Base-by-base conservation (phyloP, 1,140 invertebrate species). In the Tetranychus cinnabarinus region DNA sequence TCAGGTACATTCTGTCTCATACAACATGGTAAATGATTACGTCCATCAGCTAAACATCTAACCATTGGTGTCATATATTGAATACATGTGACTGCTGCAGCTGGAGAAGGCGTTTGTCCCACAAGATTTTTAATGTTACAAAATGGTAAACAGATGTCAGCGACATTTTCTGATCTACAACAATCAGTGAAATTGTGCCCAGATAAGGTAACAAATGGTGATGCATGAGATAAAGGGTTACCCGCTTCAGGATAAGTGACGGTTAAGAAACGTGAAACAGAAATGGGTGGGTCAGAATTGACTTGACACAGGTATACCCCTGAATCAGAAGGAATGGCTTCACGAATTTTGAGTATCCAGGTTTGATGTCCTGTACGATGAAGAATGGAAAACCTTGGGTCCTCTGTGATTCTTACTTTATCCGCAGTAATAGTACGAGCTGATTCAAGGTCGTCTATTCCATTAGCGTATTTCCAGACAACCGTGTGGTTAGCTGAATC, bases 11-110 rank as follows among this genome's bases (percentile, higher is more conserved):
- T 76, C 70, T 86, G 83, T 62, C 82, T 77, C n/a, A 82, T 78
- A 68, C 85, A 87, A 70, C 85, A 87, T 0, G 84, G 84, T 39
- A 85, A 80, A 72, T 87, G 85, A 72, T 87, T 85, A 35, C 84
- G 75, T 0, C 83, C 82, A 71, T 86, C 84, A 66, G 77, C 75
- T 72, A 78, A 77, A 66, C 77, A 79, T 60, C 73, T 78, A 13
- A 85, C 83, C 62, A 88, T 86, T 47, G 76, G 72, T 80, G 66
- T 86, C 83, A 68, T 85, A 82, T 37, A 75, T 71, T 70, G 85
- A 83, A 66, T 84, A 87, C 34, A 81, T 76, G 68, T 61, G 55
- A 56, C 15, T 12, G 55, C 55, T 39, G 37, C 36, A 37, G 39
- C 84, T 82, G 1, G 84, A 82, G 69, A 85, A 82, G 62, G 82